A percentile compares a stretch with the other conserved stretches of the same genome.
These are phyloP conservation scores for Anthonomus grandis DNA, from an alignment of 1,140 invertebrate genomes.

Conservation along the genomic window DNA sequence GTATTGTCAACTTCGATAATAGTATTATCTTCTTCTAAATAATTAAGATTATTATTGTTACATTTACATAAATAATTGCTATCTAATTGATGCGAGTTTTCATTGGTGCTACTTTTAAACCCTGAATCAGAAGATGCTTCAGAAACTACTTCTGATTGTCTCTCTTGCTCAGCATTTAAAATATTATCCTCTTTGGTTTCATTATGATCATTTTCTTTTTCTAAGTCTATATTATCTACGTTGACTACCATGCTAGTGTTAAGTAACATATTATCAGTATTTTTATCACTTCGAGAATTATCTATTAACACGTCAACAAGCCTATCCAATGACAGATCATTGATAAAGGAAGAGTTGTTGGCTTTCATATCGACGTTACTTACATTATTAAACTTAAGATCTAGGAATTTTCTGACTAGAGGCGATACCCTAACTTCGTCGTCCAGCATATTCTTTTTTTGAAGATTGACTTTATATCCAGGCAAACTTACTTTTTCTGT, in stretches of 20 bases:
- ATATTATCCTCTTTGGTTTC: constrained; percentile 39
- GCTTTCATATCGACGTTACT: constrained; percentile 17
- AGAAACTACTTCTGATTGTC: constrained; percentile 13
- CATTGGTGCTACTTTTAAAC: constrained; percentile 37
- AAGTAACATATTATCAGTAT: constrained; percentile 3
- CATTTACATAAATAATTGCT: constrained; percentile 39
- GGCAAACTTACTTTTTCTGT: constrained; percentile 38
- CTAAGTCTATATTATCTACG: constrained; percentile 16
- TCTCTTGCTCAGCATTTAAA: constrained; percentile 31
- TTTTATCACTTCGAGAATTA: constrained; percentile 14
- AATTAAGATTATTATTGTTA: constrained; percentile 28
- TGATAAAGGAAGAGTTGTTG: constrained; percentile 42
- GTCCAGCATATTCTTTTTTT: constrained; percentile 5
- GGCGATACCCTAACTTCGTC: constrained; percentile 38
- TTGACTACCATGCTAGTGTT: constrained; percentile 29
- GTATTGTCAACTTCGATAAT: constrained; percentile 44
- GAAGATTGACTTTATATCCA: constrained; percentile 11
- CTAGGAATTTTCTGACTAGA: constrained; percentile 44
- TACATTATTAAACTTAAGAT: constrained; percentile 37
- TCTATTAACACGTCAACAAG: constrained; percentile 46
- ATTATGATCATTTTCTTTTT: constrained; percentile 39
- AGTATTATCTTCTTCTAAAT: constrained; percentile 33
- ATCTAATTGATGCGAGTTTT: constrained; percentile 36
- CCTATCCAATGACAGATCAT: constrained; percentile 45
- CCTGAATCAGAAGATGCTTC: constrained; percentile 41